Evolutionary conservation across 2,797 vertebrate genomes (phyloP).

Genomic region (Hippoglossus hippoglossus): DNA sequence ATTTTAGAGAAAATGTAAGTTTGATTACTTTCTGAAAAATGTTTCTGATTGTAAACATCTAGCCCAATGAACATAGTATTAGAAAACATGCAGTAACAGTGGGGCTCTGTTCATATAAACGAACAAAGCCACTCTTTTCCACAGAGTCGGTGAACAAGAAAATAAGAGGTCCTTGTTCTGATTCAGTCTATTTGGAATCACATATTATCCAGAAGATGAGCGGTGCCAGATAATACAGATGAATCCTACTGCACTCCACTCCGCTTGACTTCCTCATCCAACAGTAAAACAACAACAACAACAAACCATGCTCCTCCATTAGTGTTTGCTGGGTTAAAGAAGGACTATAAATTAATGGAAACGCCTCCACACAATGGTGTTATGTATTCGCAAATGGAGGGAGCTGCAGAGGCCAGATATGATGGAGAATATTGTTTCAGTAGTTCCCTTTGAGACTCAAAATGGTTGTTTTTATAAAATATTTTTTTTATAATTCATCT

Average conservation of each 20-base stretch:
- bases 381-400: constrained; percentile 52
- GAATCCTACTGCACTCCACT: constrained; percentile 18
- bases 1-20: neutral
- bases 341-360: constrained; percentile 56
- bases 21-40: neutral
- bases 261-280: neutral
- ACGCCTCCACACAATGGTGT: constrained; percentile 40
- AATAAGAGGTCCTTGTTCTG: constrained; percentile 53
- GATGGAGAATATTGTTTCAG: constrained; percentile 19
- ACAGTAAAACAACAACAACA: constrained; percentile 9
- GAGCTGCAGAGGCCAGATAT: constrained; percentile 44
- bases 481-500: neutral
- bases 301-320: constrained; percentile 37
- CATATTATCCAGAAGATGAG: constrained; percentile 60
- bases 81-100: neutral
- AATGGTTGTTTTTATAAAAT: neutral
- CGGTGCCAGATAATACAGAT: constrained; percentile 36
- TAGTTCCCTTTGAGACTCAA: no score
- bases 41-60: neutral
- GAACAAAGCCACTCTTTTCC: constrained; percentile 29
- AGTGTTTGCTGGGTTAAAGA: constrained; percentile 44
- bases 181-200: constrained; percentile 63
- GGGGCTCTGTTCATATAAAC: neutral
- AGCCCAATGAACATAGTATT: neutral
- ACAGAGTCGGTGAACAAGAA: constrained; percentile 56